A percentile compares a stretch with the other conserved stretches of the same genome.
Evolutionary conservation across 2,113 vertebrate species (phyloP).

Genomic region (Pogona vitticeps): DNA sequence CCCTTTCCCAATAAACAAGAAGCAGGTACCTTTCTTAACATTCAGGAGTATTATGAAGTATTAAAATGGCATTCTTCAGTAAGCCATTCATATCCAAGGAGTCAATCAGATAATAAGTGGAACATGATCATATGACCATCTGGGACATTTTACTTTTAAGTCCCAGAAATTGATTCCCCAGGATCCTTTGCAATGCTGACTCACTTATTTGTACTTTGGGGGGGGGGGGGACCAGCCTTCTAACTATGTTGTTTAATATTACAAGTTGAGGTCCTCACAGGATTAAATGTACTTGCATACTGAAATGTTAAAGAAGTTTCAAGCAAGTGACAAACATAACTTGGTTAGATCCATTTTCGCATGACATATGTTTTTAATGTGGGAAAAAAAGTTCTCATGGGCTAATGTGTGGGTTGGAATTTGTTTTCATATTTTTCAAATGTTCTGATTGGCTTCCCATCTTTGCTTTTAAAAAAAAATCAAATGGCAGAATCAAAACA

Average conservation of each 20-base stretch:
- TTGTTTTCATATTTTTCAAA: no score
- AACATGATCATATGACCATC: background rate
- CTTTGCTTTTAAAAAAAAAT: no score
- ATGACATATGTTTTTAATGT: background rate
- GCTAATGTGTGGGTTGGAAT: background rate
- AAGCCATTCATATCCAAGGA: background rate
- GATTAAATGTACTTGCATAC: background rate
- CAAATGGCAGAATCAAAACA: no score
- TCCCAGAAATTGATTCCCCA: background rate
- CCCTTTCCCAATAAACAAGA: background rate
- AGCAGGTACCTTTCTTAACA: background rate
- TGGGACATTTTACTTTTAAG: background rate
- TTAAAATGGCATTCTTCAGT: background rate
- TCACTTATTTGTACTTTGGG: background rate
- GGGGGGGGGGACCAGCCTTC: background rate
- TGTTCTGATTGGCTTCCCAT: no score
- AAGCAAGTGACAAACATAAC: background rate
- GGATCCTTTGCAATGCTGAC: background rate
- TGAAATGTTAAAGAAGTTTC: background rate
- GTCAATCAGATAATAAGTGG: slow-evolving; percentile 16
- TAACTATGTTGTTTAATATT: background rate
- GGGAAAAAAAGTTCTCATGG: background rate
- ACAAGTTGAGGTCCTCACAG: no score
- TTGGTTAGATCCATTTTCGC: background rate
- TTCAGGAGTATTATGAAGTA: background rate